Base-by-base conservation (phyloP, 2,888 invertebrate genomes). In the Cephus sareptanus region DNA sequence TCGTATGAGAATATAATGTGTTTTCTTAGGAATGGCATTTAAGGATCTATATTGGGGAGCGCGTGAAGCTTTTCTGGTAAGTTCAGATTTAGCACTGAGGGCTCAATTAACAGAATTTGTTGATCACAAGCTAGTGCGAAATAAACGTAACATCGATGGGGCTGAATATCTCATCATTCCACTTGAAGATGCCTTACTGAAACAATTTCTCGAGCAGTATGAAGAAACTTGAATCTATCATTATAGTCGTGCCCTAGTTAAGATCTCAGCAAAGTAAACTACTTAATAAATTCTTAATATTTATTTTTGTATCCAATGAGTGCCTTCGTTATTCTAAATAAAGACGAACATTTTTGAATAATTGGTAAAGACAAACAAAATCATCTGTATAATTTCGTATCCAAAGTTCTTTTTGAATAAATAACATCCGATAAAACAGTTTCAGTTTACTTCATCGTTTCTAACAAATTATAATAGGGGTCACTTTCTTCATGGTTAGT, bases 31-130 rank as follows among this genome's bases (percentile, higher is more conserved):
- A 34, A 94, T 99, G 92, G 94, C 97, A 0, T 98, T 99, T 90
- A 96, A 96, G 90, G 97, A 98, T 85, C 92, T 98, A 40, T 98
- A 98, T 91, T 94, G 95, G 82, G 93, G 95, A 83, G 96, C 97
- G 86, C 94, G 98, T 70, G 98, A 98, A 91, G 94, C 95, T 33
- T 98, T 99, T 92, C 93, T 98, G 69, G 98, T 98, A 0, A 98
- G 97, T 90, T 97, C 97, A 0, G 98, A 99, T 92, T 93, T 97
- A 77, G 98, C 98, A 0, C 92, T 99, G 79, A 94, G 98, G 83
- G 96, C 98, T 9, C 98, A 98, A 88, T 93, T 99, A 3, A 98
- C 97, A 0, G 99, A 99, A 92, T 99, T 99, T 92, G 93, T 97
- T 75, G 99, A 99, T 92, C 99, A 99, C 91, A 97, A 98, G 90